Evolutionary conservation across 1,140 invertebrate genomes (phyloP), one percentile per base, ranked within the genome.

Genomic region (Drosophila pseudoananassae): DNA sequence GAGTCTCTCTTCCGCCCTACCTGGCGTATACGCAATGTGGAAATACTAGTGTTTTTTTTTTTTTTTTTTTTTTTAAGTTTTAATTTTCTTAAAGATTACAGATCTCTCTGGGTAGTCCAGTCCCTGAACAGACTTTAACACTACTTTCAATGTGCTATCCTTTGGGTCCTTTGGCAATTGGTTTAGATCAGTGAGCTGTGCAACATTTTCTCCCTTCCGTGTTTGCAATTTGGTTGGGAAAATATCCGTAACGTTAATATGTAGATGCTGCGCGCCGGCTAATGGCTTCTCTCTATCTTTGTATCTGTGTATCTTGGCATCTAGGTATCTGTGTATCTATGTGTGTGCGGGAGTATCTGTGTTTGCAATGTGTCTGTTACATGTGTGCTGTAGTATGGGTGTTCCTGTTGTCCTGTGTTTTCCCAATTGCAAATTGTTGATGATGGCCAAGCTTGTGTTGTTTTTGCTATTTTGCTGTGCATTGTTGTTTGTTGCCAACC

Each of bases 371-470:
- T 59, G 15, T 49, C 51, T 68, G 66, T 70, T 68, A 29, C 69
- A 69, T 47, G 43, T 66, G 51, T 36, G 59, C 31, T 80, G 25
- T 27, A 27, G 25, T 27, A 27, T 27, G 72, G 31, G 58, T 66
- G 72, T 45, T 72, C 47, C 60, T 72, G 57, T 61, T 84, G 85
- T 76, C 69, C 70, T 75, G 15, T 81, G 69, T 85, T 80, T 72
- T 76, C 79, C 63, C 72, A 70, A 53, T 60, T 85, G 74, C 75
- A 88, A 85, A 85, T 85, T 87, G 83, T 88, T 82, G 83, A 78
- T 87, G 78, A 87, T 77, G 81, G 82, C 82, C 40, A 8, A 23
- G 56, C 69, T 55, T 58, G 46, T 75, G 59, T 64, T 70, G 59
- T 50, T 60, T 15, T 64, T 79, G 56, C 53, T 46, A 25, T 64